phyloP scores from a whole-genome alignment of 1,140 invertebrate species.

The Drosophila bocki region DNA sequence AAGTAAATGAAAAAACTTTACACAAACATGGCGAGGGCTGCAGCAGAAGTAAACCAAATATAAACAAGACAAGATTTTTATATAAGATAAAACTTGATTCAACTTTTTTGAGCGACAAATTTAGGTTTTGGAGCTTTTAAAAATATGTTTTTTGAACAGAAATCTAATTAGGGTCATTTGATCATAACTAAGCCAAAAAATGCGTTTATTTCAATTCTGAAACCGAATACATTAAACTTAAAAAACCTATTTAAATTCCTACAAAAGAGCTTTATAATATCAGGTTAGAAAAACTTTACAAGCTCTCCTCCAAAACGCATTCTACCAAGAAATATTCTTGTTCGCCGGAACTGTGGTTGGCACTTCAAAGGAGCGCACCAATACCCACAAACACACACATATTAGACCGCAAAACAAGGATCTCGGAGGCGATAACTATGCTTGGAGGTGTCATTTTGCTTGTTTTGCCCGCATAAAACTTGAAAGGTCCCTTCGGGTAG shows the following conservation, averaged over 20 bases:
- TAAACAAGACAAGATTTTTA: neutral
- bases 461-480: constrained; percentile 71
- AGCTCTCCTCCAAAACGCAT: constrained; percentile 14
- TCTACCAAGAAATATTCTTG: constrained; percentile 55
- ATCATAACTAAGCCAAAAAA: too few species aligned
- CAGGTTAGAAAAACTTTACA: neutral
- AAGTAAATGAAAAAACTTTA: constrained; percentile 56
- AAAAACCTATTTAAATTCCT: too few species aligned
- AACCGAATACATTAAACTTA: too few species aligned
- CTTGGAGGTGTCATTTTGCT: constrained; percentile 53
- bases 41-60: constrained; percentile 19
- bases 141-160: neutral
- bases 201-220: too few species aligned
- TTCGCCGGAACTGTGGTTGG: constrained; percentile 43
- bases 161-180: neutral
- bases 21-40: constrained; percentile 40
- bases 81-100: neutral
- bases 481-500: constrained; percentile 74
- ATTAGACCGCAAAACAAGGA: constrained; percentile 37
- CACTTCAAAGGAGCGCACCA: constrained; percentile 40
- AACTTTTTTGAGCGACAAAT: neutral
- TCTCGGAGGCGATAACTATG: constrained; percentile 52
- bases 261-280: too few species aligned
- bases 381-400: constrained; percentile 14
- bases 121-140: neutral